A percentile compares a stretch with the other conserved stretches of the same genome.
phyloP scores from a whole-genome alignment of 2,888 invertebrate species.

The Sinotaia quadrata region DNA sequence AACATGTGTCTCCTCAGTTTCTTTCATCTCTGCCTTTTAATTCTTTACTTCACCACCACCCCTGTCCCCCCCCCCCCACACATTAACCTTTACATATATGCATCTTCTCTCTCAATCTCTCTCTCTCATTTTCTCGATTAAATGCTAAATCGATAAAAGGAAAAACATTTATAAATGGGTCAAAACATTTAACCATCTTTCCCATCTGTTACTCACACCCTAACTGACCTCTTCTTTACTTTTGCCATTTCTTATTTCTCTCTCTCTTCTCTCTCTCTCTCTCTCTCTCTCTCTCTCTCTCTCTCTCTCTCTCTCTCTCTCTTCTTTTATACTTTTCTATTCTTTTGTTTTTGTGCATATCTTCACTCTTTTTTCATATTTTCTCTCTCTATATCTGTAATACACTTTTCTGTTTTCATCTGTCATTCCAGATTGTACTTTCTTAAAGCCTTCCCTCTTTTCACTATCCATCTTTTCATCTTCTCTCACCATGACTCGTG shows the following conservation, averaged over 20 bases:
- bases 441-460: not conserved
- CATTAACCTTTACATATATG: not conserved
- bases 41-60: not conserved
- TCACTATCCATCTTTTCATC: not conserved
- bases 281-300: not conserved
- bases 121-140: not conserved
- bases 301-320: conserved; percentile 1
- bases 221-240: not conserved
- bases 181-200: not conserved
- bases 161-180: not conserved
- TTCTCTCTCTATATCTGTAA: conserved; percentile 1
- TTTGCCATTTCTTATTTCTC: not conserved
- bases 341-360: too few relatives aligned
- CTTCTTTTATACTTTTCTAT: too few relatives aligned
- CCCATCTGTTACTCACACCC: not conserved
- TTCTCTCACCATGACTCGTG: too few relatives aligned
- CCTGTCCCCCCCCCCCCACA: not conserved
- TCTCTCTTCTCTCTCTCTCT: not conserved
- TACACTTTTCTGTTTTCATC: not conserved
- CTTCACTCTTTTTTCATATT: not conserved
- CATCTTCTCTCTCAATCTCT: not conserved
- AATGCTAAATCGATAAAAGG: too few relatives aligned
- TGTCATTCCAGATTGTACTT: not conserved
- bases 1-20: not conserved
- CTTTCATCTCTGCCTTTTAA: not conserved